Evolutionary conservation across 2,113 vertebrate species (phyloP), one percentile per base, ranked within the genome.

Genomic region (Corythoichthys intestinalis): DNA sequence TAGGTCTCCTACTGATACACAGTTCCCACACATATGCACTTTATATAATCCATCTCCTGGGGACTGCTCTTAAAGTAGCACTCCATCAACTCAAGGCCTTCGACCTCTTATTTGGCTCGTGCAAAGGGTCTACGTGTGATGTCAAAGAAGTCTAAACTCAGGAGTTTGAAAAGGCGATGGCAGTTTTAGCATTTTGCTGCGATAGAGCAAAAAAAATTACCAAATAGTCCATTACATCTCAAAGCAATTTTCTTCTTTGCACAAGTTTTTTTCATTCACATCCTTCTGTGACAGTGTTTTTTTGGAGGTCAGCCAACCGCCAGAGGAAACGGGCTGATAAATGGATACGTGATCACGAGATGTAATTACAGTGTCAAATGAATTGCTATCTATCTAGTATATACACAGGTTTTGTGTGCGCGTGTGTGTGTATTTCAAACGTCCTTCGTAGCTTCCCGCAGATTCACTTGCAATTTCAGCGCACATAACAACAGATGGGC

Each of bases 291-390:
- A 65, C 46, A 61, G 53, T 79, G 76, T 85, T 71, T 76, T 78
- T 56, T 77, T 83, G 69, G 84, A 82, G 86, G 85, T 86, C 85
- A 82, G 75, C 70, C 3, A 47, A 81, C 64, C 70, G 83, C 80
- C 76, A 14, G 58, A 86, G 81, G 82, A 83, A 71, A 73, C 69
- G 8, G 52, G n/a, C 69, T 80, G 79, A 86, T 84, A 72, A 86
- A 88, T 83, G 75, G 73, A 80, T 82, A 80, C 63, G 69, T 75
- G 68, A 86, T 85, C 75, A 82, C 80, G 77, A 74, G 75, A 83
- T 86, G 83, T 91, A 88, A 91, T 91, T 89, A 86, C 84, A 82
- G 84, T 87, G 86, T 87, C 83, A 85, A 85, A 86, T 89, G 70
- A 85, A 85, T 84, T 81, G 83, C 84, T 87, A 73, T 82, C 76